A percentile compares a stretch with the other conserved stretches of the same genome.
phyloP scores from a whole-genome alignment of 2,888 invertebrate genomes.

The Nemoura dubitans region DNA sequence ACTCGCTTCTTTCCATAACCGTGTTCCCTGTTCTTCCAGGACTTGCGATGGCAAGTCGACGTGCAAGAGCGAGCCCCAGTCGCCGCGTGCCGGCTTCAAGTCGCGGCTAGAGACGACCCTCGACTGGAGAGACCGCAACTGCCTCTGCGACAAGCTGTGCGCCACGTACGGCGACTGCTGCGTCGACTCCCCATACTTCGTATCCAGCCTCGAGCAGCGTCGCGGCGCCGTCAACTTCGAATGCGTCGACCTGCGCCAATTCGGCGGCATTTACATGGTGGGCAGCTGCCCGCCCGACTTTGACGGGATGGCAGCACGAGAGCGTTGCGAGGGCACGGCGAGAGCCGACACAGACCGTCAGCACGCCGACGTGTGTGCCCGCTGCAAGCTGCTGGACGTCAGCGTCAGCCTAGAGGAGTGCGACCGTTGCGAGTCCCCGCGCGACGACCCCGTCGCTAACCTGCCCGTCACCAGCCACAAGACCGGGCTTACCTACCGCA shows the following conservation, averaged over 20 bases:
- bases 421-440: background rate
- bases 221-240: conserved; percentile 56
- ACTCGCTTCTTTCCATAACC: too few species aligned
- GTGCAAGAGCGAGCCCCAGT: conserved; percentile 50
- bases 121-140: conserved; percentile 59
- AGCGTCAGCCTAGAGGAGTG: background rate
- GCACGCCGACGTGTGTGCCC: background rate
- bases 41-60: conserved; percentile 55
- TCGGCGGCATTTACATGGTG: conserved; percentile 60
- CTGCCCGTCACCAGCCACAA: conserved; percentile 57
- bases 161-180: conserved; percentile 62
- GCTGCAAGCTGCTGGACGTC: background rate
- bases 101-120: conserved; percentile 53
- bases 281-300: conserved; percentile 59
- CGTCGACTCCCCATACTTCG: conserved; percentile 57
- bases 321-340: conserved; percentile 53
- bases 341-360: background rate
- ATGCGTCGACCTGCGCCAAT: conserved; percentile 58
- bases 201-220: conserved; percentile 54
- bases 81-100: conserved; percentile 9
- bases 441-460: conserved; percentile 56
- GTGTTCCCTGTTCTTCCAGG: conserved; percentile 49
- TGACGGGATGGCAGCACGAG: conserved; percentile 53
- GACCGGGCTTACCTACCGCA: conserved; percentile 57
- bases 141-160: conserved; percentile 61